phyloP scores from a whole-genome alignment of 2,888 invertebrate genomes.

The Drosophila neotestacea region DNA sequence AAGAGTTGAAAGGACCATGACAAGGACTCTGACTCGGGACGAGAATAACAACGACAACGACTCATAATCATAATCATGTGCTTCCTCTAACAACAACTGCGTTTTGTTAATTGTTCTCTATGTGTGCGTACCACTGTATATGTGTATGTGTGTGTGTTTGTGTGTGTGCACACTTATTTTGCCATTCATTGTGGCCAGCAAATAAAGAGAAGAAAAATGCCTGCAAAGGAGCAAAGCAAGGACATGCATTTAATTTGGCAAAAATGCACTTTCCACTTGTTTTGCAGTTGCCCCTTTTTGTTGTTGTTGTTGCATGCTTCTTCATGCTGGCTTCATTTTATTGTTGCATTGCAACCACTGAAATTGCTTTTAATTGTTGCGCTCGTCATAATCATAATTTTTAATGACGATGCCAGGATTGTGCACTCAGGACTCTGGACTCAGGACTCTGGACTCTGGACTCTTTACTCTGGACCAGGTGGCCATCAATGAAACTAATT shows the following conservation, averaged over 20 bases:
- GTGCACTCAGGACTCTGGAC: neutral
- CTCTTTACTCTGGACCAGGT: constrained; percentile 36
- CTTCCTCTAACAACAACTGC: constrained; percentile 59
- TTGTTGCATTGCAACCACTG: constrained; percentile 48
- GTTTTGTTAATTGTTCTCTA: constrained; percentile 61
- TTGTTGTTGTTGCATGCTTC: constrained; percentile 26
- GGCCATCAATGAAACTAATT: constrained; percentile 65
- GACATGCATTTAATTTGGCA: constrained; percentile 76
- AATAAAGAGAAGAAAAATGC: constrained; percentile 41
- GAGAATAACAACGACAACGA: constrained; percentile 30
- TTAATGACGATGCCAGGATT: constrained; percentile 60
- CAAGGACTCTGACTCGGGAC: constrained; percentile 24
- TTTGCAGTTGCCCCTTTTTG: neutral
- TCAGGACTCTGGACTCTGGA: neutral
- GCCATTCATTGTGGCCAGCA: constrained; percentile 70
- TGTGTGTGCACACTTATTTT: constrained; percentile 65
- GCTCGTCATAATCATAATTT: constrained; percentile 71
- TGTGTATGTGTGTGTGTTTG: constrained; percentile 23
- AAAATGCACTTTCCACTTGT: constrained; percentile 43
- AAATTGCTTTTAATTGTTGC: constrained; percentile 73
- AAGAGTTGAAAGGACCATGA: constrained; percentile 40
- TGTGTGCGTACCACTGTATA: neutral
- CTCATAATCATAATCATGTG: constrained; percentile 79
- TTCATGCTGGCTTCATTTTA: constrained; percentile 32
- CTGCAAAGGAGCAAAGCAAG: constrained; percentile 49